Evolutionary conservation across 2,113 vertebrate genomes (phyloP).

Genomic region (Hepsetus odoe): DNA sequence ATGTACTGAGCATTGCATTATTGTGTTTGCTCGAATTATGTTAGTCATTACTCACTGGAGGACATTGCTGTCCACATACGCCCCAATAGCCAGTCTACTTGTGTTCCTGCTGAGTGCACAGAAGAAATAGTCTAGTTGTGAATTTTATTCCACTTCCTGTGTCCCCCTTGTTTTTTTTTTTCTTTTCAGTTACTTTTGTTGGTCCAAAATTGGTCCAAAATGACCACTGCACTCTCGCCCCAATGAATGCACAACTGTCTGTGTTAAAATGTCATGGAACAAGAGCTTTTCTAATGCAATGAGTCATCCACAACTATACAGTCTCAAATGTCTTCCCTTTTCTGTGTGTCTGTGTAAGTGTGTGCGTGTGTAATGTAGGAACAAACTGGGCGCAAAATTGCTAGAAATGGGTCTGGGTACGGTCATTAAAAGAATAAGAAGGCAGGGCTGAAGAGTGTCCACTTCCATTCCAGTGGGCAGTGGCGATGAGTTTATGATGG

Average conservation of each 20-base stretch:
- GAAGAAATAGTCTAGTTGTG: conserved; percentile 4
- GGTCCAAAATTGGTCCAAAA: conserved; percentile 37
- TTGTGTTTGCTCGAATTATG: neutral
- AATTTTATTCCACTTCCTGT: conserved; percentile 30
- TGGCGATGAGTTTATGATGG: conserved; percentile 7
- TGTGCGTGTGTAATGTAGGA: neutral
- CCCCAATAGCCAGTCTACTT: conserved; percentile 10
- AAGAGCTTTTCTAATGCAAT: conserved; percentile 20
- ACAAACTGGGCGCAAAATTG: conserved; percentile 30
- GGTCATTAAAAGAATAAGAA: conserved; percentile 50
- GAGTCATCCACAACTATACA: conserved; percentile 25
- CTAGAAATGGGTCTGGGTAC: conserved; percentile 13
- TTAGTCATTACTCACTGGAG: neutral
- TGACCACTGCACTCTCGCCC: conserved; percentile 25
- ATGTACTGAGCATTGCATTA: neutral
- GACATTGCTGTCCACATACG: neutral
- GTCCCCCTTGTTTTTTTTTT: conserved; percentile 45
- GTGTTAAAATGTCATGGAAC: conserved; percentile 32
- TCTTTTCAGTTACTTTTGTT: conserved; percentile 24
- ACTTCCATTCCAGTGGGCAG: conserved; percentile 19
- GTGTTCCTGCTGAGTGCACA: conserved; percentile 18
- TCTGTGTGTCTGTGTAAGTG: conserved; percentile 8
- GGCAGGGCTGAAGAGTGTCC: conserved; percentile 41
- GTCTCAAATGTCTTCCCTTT: conserved; percentile 23
- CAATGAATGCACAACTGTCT: conserved; percentile 23